Base-by-base conservation (phyloP, 2,113 vertebrate species). In the Macquaria australasica region DNA sequence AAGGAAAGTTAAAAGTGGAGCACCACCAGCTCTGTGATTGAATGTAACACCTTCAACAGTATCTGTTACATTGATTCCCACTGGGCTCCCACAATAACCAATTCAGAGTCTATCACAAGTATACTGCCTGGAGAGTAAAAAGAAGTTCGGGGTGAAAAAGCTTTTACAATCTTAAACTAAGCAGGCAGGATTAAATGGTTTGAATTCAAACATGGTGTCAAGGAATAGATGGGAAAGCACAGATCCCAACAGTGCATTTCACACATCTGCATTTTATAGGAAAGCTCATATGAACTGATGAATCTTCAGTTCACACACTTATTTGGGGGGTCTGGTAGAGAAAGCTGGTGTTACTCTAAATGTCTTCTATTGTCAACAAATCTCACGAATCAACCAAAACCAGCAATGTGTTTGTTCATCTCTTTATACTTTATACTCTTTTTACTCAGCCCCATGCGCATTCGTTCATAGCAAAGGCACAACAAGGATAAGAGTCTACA, bases 11-110 rank as follows among this genome's bases (percentile, higher is more conserved):
- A 60, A 79, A 89, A 87, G 86, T 79, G 72, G 86, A 87, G 79
- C 85, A 75, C 45, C 79, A 59, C 4, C 71, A 71, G 77, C 83
- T 28, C 75, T 85, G 69, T 69, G 82, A 90, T 41, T 84, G 80
- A 87, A 81, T 78, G 73, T 34, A 80, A 79, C 89, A 77, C 68
- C 82, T 81, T 79, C 73, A 67, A 75, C 77, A 50, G 73, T 81
- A 70, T 91, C 83, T 86, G 73, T 85, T 80, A 83, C 84, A 83
- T 20, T 20, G 21, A 76, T 76, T 89, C 90, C 86, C 85, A 79
- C 41, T 8, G 83, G 85, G 74, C 39, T 74, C 41, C 59, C 60
- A 82, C 86, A 81, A 81, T 77, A 80, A 76, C 82, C 76, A 62
- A 63, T 66, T 73, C 74, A 31, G 79, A 67, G 67, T 84, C 83